Evolutionary conservation across 2,888 invertebrate species (phyloP).

Genomic region (Therioaphis trifolii): DNA sequence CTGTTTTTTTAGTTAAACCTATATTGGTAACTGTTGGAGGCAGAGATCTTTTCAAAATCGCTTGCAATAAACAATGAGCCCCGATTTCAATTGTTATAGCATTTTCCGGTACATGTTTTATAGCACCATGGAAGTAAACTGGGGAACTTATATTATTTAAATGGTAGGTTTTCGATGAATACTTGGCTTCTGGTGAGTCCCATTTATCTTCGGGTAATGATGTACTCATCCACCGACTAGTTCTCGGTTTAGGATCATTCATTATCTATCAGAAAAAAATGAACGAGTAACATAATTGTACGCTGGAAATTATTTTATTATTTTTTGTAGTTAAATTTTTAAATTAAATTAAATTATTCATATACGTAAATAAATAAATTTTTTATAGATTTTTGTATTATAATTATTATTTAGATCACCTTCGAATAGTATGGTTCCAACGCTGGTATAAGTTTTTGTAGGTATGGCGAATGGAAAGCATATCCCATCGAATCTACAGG

Average conservation of each 20-base stretch:
- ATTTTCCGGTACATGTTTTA: constrained; percentile 72
- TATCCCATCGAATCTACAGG: constrained; percentile 66
- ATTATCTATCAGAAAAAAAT: constrained; percentile 65
- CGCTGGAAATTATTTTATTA: too few relatives aligned
- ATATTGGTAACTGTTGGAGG: constrained; percentile 70
- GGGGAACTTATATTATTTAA: constrained; percentile 72
- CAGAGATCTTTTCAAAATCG: constrained; percentile 73
- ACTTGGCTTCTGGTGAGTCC: constrained; percentile 70
- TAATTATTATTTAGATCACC: too few relatives aligned
- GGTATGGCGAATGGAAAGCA: constrained; percentile 67
- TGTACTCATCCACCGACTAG: constrained; percentile 73
- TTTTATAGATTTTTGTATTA: too few relatives aligned
- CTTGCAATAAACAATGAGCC: constrained; percentile 74
- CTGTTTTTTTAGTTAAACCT: constrained; percentile 72
- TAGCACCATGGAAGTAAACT: constrained; percentile 73
- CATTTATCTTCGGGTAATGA: constrained; percentile 71
- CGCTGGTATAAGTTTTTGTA: constrained; percentile 54
- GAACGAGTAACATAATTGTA: too few relatives aligned
- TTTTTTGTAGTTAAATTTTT: too few relatives aligned
- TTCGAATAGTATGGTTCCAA: constrained; percentile 48
- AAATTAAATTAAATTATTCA: too few relatives aligned
- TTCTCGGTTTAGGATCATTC: constrained; percentile 69
- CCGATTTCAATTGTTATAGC: constrained; percentile 75
- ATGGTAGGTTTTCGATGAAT: constrained; percentile 73
- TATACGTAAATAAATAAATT: too few relatives aligned